Percentiles rank a stretch among this genome's conserved stretches.
These are phyloP conservation scores for Myotis lucifugus DNA, from an alignment of 2,113 vertebrate genomes.

Conservation along the genomic window DNA sequence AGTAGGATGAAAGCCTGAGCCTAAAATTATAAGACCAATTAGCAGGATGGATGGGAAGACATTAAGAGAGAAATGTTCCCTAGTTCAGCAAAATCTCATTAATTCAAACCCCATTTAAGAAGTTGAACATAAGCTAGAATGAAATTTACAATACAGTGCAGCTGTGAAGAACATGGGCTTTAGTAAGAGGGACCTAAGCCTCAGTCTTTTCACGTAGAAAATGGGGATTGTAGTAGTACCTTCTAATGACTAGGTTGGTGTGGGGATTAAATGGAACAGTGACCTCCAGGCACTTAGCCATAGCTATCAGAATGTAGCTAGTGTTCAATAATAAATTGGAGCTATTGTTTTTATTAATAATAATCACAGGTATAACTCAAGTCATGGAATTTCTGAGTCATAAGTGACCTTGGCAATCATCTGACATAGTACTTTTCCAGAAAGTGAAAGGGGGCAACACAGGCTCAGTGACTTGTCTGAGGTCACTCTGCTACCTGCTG, in stretches of 20 bases:
- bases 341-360: background rate
- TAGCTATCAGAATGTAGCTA: background rate
- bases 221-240: background rate
- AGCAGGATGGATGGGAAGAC: constrained; percentile 67
- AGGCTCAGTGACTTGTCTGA: background rate
- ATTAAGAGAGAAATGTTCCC: constrained; percentile 55
- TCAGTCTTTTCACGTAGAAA: background rate
- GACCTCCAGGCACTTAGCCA: background rate
- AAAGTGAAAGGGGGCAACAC: background rate
- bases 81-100: constrained; percentile 65
- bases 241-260: background rate
- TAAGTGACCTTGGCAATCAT: background rate
- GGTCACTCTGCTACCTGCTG: background rate
- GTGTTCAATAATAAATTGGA: background rate
- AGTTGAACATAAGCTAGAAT: constrained; percentile 36
- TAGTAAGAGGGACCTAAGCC: background rate
- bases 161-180: background rate
- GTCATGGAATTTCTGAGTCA: background rate
- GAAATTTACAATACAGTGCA: background rate
- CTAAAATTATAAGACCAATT: constrained; percentile 63
- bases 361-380: background rate
- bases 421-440: background rate
- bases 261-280: background rate
- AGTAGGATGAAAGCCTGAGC: constrained; percentile 37
- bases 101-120: constrained; percentile 63